Evolutionary conservation across 2,888 invertebrate species (phyloP).

Genomic region (Drosophila bunnanda): DNA sequence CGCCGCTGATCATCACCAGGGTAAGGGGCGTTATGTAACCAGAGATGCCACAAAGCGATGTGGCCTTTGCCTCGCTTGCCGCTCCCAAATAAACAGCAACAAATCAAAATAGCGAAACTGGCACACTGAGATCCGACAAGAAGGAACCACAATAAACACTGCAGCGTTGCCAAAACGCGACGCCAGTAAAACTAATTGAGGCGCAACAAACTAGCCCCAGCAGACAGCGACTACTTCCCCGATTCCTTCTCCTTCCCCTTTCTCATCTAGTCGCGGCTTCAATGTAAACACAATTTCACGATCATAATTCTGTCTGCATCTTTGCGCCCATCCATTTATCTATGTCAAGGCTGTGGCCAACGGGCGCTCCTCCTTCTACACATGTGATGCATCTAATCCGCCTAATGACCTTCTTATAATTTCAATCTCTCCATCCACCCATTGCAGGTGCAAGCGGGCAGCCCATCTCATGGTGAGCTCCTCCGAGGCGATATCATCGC

Average conservation of each 20-base stretch:
- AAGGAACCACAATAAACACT: constrained; percentile 30
- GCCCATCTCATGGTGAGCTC: constrained; percentile 93
- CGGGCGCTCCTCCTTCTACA: constrained; percentile 3
- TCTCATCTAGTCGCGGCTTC: background rate
- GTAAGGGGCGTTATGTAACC: constrained; percentile 83
- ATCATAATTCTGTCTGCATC: constrained; percentile 47
- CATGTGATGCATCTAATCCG: background rate
- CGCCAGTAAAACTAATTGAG: constrained; percentile 78
- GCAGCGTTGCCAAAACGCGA: constrained; percentile 69
- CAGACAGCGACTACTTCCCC: constrained; percentile 5
- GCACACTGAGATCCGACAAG: constrained; percentile 52
- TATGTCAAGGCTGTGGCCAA: constrained; percentile 36
- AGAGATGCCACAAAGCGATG: constrained; percentile 54
- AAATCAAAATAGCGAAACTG: constrained; percentile 73
- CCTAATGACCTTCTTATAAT: constrained; percentile 16
- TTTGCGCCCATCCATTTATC: constrained; percentile 14
- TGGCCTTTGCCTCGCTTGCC: constrained; percentile 73
- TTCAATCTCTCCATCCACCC: constrained; percentile 36
- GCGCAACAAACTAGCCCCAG: constrained; percentile 58
- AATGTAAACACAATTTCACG: constrained; percentile 56
- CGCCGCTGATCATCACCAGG: constrained; percentile 94
- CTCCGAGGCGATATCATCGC: constrained; percentile 95
- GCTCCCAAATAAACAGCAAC: constrained; percentile 63
- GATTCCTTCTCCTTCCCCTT: background rate
- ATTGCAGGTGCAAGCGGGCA: constrained; percentile 92